Evolutionary conservation across 2,113 vertebrate genomes (phyloP), one percentile per base, ranked within the genome.

Genomic region (Pontoporia blainvillei): DNA sequence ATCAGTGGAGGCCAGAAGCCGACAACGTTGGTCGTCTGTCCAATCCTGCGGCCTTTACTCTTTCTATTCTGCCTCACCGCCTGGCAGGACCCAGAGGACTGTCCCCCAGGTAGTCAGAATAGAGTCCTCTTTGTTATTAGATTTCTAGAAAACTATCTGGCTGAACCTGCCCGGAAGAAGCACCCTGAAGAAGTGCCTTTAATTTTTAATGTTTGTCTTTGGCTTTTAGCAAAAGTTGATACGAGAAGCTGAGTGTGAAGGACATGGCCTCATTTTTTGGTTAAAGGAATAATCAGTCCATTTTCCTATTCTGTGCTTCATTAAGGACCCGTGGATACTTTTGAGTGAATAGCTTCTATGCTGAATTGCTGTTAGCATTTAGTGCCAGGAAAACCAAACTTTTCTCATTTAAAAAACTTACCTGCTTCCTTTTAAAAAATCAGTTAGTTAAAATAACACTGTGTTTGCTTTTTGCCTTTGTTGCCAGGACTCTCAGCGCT

Each of bases 21-120:
- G 23, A 25, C 2, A 29, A 14, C 1, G 0, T 6, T 8, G 34
- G n/a, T 79, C 0, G 1, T 36, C 31, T 66, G 20, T 36, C 21
- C 1, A 6, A 9, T 12, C 14, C 12, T 36, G 17, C 2, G 17
- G 52, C 27, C 27, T 39, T 18, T 8, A 36, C 36, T 44, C 3
- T 21, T 90, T 21, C 29, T 39, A 0, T 0, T 9, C 17, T 34
- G 34, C 34, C 39, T 72, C 52, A 2, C 31, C 0, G 0, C 15
- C 71, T 13, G 12, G 14, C 64, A 20, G 61, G 34, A 62, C 25
- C n/a, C 21, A 25, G 20, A 8, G 36, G 31, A 23, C 72, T 1
- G 1, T 5, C 41, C n/a, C 27, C n/a, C 25, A 20, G 46, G 0
- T 8, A 31, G n/a, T 21, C 39, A 41, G 86, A 17, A 25, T 7